Percentiles rank a stretch among this genome's conserved stretches.
phyloP scores from a whole-genome alignment of 2,113 vertebrate genomes.

The Platysteira castanea region DNA sequence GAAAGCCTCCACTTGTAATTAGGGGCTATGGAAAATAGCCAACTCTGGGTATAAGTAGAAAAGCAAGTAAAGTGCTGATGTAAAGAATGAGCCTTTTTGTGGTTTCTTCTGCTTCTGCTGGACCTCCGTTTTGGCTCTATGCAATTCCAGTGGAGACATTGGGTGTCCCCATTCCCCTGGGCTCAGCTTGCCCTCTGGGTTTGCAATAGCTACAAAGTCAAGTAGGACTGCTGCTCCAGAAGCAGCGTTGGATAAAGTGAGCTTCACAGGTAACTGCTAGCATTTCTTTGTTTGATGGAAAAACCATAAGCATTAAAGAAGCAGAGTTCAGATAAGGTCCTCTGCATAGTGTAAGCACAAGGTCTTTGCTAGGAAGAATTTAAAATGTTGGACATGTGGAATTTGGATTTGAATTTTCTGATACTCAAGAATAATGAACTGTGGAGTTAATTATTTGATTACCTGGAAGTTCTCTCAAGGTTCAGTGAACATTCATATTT shows the following conservation, averaged over 20 bases:
- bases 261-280: background rate
- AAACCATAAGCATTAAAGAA: background rate
- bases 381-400: background rate
- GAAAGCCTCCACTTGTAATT: background rate
- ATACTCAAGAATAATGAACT: background rate
- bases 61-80: background rate
- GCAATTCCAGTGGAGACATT: rapidly evolving
- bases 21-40: background rate
- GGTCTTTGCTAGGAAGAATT: background rate
- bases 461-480: background rate
- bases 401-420: background rate
- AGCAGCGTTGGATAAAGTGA: background rate
- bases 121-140: background rate
- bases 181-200: background rate
- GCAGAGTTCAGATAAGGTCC: background rate
- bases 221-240: background rate
- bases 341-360: background rate
- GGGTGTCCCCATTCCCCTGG: background rate
- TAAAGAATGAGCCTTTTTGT: background rate
- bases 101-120: background rate
- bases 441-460: background rate
- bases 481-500: background rate
- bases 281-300: background rate
- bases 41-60: background rate
- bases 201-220: background rate